These are phyloP conservation scores for Lathamus discolor DNA, from an alignment of 2,113 vertebrate genomes.

Conservation along the genomic window DNA sequence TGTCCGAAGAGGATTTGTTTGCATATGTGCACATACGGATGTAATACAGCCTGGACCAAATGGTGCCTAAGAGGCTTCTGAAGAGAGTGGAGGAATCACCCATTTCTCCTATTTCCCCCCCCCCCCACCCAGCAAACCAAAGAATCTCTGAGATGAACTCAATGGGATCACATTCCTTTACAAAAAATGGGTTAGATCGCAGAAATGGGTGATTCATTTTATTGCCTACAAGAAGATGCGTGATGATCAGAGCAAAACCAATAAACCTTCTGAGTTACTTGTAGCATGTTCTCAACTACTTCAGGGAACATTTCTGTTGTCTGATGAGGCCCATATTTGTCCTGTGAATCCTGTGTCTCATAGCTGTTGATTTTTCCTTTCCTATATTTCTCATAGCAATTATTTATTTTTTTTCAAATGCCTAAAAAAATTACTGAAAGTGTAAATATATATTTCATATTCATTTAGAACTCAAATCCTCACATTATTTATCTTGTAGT, in stretches of 20 bases:
- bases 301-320: not conserved
- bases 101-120: not conserved
- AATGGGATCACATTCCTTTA: not conserved
- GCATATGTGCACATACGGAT: no score
- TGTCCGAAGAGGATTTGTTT: not conserved
- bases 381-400: not conserved
- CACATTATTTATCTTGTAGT: not conserved
- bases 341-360: not conserved
- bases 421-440: not conserved
- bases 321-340: not conserved
- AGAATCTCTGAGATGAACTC: not conserved
- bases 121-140: not conserved
- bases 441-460: not conserved
- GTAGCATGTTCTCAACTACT: not conserved
- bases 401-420: not conserved
- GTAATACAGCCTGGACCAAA: not conserved
- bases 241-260: not conserved
- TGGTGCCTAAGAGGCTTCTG: not conserved
- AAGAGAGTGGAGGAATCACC: not conserved
- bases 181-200: not conserved
- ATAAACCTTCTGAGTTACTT: not conserved
- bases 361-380: not conserved
- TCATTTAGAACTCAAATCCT: not conserved
- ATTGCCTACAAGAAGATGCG: not conserved
- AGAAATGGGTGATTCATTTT: not conserved